phyloP scores from a whole-genome alignment of 1,140 invertebrate species.

The Coelopa frigida region DNA sequence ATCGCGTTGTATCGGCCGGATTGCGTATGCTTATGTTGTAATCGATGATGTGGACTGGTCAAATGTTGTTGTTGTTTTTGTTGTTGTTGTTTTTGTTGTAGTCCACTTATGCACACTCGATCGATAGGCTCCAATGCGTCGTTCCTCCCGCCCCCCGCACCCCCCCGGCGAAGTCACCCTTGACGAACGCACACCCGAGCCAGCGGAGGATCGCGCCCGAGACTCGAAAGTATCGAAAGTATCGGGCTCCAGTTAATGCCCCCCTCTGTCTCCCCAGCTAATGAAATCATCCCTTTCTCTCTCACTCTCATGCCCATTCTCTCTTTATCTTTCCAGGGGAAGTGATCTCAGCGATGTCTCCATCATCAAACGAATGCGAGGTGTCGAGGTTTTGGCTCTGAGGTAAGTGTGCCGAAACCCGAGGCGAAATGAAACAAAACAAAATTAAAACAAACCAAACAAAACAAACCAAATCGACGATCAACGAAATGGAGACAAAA shows the following conservation, averaged over 20 bases:
- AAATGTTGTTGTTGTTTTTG: conserved; percentile 2
- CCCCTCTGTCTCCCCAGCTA: too few species aligned
- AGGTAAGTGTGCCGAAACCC: conserved; percentile 52
- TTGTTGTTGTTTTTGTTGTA: conserved; percentile 2
- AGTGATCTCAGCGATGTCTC: conserved; percentile 72
- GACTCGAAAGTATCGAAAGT: too few species aligned
- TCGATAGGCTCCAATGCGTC: too few species aligned
- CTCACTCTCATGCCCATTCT: too few species aligned
- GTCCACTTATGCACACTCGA: not conserved
- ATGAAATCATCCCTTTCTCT: conserved; percentile 4
- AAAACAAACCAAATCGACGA: too few species aligned
- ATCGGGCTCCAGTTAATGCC: too few species aligned
- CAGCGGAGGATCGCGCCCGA: too few species aligned
- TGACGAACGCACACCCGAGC: too few species aligned
- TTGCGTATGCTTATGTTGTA: not conserved
- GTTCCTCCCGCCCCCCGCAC: too few species aligned
- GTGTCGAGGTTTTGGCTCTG: conserved; percentile 71
- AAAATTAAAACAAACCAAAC: too few species aligned
- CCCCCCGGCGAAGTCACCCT: too few species aligned
- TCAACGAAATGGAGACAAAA: too few species aligned
- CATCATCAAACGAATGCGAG: conserved; percentile 65
- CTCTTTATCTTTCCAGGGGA: conserved; percentile 56
- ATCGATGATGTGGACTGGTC: not conserved
- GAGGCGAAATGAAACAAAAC: not conserved
- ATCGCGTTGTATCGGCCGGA: not conserved